Conservation (phyloP, 2,888 invertebrate species). For the Spilarctia lutea region DNA sequence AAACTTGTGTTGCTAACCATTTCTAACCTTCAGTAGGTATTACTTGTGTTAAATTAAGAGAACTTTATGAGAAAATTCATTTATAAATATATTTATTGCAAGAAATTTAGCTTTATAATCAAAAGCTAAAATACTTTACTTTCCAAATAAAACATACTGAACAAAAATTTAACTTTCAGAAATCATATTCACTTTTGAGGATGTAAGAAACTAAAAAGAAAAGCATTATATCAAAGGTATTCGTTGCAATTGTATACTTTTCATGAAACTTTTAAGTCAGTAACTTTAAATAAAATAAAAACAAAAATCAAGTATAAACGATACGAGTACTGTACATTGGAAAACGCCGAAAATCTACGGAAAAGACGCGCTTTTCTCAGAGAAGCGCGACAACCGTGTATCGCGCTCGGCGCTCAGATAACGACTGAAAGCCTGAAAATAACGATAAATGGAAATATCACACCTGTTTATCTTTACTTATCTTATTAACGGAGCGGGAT, state of each 20-base stretch:
- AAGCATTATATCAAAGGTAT: background rate
- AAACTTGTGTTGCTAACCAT: background rate
- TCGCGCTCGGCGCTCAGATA: constrained; percentile 55
- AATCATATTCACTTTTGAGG: background rate
- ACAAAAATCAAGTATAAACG: background rate
- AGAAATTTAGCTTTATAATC: background rate
- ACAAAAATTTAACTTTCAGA: background rate
- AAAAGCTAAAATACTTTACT: background rate
- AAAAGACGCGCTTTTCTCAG: constrained; percentile 50
- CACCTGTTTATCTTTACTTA: constrained; percentile 26
- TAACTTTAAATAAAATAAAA: background rate
- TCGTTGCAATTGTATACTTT: background rate
- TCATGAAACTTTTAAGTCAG: background rate
- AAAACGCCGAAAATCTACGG: constrained; percentile 29
- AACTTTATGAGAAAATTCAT: too few species aligned
- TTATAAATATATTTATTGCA: background rate
- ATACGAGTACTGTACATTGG: background rate
- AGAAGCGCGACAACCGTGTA: constrained; percentile 58
- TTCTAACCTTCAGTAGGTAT: background rate
- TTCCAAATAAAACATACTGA: background rate
- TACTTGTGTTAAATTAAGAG: too few species aligned
- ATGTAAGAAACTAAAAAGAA: background rate
- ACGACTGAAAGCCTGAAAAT: constrained; percentile 71
- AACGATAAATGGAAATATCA: constrained; percentile 35
- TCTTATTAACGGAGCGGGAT: constrained; percentile 20